Conservation (phyloP, 1,140 invertebrate species). For the Zaprionus lachaisei region DNA sequence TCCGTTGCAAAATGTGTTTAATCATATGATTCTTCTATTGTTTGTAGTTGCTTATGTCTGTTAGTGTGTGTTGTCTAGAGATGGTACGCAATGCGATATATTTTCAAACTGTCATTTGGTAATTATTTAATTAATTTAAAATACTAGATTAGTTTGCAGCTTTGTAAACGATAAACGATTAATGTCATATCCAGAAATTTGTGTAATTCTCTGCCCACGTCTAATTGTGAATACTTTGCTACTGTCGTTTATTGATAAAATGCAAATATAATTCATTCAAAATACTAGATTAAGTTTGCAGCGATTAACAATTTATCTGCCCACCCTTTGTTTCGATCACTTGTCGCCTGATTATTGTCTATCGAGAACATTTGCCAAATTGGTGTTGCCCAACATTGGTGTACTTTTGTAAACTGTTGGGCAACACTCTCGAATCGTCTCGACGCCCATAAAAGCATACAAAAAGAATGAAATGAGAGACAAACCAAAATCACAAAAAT, state of each 20-base stretch:
- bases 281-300: neutral
- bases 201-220: neutral
- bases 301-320: neutral
- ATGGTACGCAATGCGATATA: neutral
- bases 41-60: slow-evolving; percentile 20
- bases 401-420: slow-evolving; percentile 19
- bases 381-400: slow-evolving; percentile 22
- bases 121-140: neutral
- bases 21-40: slow-evolving; percentile 48
- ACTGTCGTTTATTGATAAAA: neutral
- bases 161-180: neutral
- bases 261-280: neutral
- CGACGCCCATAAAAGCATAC: slow-evolving; percentile 42
- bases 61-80: slow-evolving; percentile 3
- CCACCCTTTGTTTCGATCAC: neutral
- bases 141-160: neutral
- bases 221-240: slow-evolving; percentile 1
- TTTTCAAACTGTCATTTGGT: neutral
- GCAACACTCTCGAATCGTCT: slow-evolving; percentile 24
- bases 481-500: slow-evolving; percentile 30
- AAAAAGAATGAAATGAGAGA: slow-evolving; percentile 22
- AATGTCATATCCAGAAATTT: too few species aligned
- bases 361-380: slow-evolving; percentile 31
- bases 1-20: slow-evolving; percentile 58
- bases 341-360: slow-evolving; percentile 13